Evolutionary conservation across 2,797 vertebrate genomes (phyloP), one percentile per base, ranked within the genome.

Genomic region (Acrossocheilus wenchowensis): DNA sequence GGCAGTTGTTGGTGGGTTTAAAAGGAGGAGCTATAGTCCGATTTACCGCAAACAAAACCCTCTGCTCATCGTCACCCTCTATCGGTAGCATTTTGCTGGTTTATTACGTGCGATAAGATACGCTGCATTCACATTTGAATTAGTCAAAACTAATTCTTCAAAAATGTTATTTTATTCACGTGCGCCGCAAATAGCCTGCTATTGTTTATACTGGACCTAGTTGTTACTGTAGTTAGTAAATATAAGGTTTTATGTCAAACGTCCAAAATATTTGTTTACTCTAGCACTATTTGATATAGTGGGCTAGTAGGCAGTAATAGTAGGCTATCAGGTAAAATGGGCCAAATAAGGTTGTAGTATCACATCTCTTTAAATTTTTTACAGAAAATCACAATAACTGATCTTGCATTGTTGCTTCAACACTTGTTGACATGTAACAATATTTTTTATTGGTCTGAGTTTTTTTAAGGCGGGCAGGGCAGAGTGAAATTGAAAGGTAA

Each of bases 41-140:
- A 57, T 80, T 52, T 71, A 74, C 36, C 23, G 30, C 84, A 73
- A 82, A 88, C 48, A 83, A 72, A 78, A 75, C 60, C 34, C 36
- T 69, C 34, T 60, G 84, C 87, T 87, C 82, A 81, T 72, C 69
- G 80, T 81, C 74, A 88, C 86, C 90, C 86, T 71, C 90, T 90
- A 45, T 78, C 84, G 90, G 90, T 57, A 45, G 39, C 7, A 60
- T 78, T 52, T 26, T 45, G 54, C 30, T 66, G 41, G 30, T 74
- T 43, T 43, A 19, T n/a, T 74, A 19, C 36, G 30, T 43, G 15
- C 17, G 14, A 57, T 26, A 23, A 39, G 8, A 30, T 17, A 52
- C 23, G 34, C 52, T 62, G 21, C 21, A 62, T 64, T 43, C n/a
- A 30, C 17, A 30, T 17, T 6, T n/a, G 14, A 26, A 45, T 74